Evolutionary conservation across 92 coral and sea anemone genomes (phyloP).

Genomic region (Isaurus tuberculatus): DNA sequence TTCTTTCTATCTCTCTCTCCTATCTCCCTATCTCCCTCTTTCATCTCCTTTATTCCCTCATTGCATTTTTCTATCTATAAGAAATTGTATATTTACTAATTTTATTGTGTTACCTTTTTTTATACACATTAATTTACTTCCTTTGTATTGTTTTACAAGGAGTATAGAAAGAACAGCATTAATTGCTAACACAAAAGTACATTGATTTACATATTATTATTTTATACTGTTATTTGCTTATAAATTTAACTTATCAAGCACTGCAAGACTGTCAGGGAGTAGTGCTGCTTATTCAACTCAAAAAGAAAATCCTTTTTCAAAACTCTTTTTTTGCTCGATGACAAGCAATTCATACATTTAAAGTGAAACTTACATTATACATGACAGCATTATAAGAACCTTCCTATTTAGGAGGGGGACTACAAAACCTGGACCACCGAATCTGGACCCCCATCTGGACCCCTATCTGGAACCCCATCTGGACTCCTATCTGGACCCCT

Average conservation of each 20-base stretch:
- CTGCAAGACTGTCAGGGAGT: background rate
- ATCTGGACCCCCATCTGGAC: too few species aligned
- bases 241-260: background rate
- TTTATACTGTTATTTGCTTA: background rate
- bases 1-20: background rate
- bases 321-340: background rate
- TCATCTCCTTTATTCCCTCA: background rate
- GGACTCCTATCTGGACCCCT: too few species aligned
- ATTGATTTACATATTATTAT: background rate
- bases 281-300: background rate
- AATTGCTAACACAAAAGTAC: background rate
- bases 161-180: background rate
- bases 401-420: background rate
- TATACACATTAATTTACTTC: background rate
- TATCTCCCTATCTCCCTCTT: background rate
- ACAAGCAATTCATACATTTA: background rate
- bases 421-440: too few species aligned
- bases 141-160: background rate
- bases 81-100: slow-evolving; percentile 1
- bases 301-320: background rate
- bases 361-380: background rate
- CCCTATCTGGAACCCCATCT: too few species aligned
- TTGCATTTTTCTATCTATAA: background rate
- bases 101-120: background rate
- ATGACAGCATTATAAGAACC: background rate